Evolutionary conservation across 2,797 vertebrate species (phyloP).

Genomic region (Apodemus agrarius): DNA sequence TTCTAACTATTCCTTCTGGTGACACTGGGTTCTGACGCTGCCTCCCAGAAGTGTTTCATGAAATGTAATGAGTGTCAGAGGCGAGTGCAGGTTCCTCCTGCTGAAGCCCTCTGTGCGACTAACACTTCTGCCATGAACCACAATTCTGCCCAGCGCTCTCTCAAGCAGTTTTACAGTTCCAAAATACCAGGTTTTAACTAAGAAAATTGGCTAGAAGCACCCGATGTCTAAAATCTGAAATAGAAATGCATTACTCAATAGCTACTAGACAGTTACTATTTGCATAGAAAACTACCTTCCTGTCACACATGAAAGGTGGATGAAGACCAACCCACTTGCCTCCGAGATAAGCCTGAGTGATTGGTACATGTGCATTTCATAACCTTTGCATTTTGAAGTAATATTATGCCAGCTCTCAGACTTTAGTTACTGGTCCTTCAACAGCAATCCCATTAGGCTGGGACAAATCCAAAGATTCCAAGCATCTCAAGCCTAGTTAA

Average conservation of each 20-base stretch:
- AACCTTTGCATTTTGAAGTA: constrained; percentile 59
- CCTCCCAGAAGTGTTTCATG: not conserved
- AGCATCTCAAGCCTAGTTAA: constrained; percentile 75
- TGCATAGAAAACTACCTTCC: constrained; percentile 30
- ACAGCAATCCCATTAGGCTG: constrained; percentile 65
- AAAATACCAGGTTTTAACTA: constrained; percentile 30
- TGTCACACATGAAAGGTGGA: constrained; percentile 13
- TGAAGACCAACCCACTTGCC: not conserved
- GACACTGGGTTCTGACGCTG: not conserved
- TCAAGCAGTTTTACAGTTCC: not conserved
- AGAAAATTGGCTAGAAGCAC: constrained; percentile 7
- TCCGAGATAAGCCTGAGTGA: constrained; percentile 5
- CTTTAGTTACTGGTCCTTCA: constrained; percentile 56
- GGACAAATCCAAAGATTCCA: constrained; percentile 77
- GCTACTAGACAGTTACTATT: not conserved
- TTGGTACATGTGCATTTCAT: not conserved
- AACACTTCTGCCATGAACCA: not conserved
- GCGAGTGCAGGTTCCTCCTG: not conserved
- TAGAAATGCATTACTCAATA: constrained; percentile 22
- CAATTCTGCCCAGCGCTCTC: not conserved
- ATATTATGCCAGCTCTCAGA: constrained; percentile 54
- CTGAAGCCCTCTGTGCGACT: not conserved
- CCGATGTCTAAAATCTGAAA: constrained; percentile 28
- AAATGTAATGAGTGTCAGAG: not conserved
- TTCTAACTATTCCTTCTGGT: constrained; percentile 54